Evolutionary conservation across 2,888 invertebrate genomes (phyloP), one percentile per base, ranked within the genome.

Genomic region (Pammene aurita): DNA sequence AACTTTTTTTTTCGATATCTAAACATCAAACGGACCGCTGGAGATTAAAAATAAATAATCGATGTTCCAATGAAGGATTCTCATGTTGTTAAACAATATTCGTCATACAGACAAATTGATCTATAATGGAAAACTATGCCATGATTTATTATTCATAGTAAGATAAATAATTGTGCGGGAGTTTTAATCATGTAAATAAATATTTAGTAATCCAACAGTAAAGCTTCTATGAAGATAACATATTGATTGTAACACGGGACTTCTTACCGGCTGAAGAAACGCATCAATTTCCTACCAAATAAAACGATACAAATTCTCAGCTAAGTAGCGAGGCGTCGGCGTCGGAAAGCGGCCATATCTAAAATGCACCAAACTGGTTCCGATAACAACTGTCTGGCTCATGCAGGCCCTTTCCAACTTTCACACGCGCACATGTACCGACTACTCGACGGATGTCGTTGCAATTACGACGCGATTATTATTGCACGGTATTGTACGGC

Each of bases 391-490:
- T 76, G 76, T 78, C 78, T 75, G 81, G 74, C 63, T 58, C 71
- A 57, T 50, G 67, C 65, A 70, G 82, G 84, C 83, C 86, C 84
- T 85, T 87, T 83, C 84, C 82, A 88, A 90, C 89, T 91, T 91
- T 91, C 91, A 90, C 91, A 91, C 90, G 90, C 76, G 79, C 86
- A 86, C 84, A 85, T 84, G 83, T 83, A 81, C 75, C 76, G 66
- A 74, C 77, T 79, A 81, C 77, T 78, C 81, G 80, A 82, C 91
- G 92, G 91, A 91, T 90, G 91, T 88, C 89, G 86, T 80, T 84
- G 88, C 90, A 90, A 90, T 92, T 90, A 91, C 88, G 79, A 76
- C 81, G 86, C 89, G 88, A 88, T 90, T 90, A 90, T 90, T 90
- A 89, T 87, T 87, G 86, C 85, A 85, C 83, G 82, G 86, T 84